A percentile compares a stretch with the other conserved stretches of the same genome.
phyloP scores from a whole-genome alignment of 37 sponge, comb jelly and placozoan genomes.

The Bolinopsis microptera region DNA sequence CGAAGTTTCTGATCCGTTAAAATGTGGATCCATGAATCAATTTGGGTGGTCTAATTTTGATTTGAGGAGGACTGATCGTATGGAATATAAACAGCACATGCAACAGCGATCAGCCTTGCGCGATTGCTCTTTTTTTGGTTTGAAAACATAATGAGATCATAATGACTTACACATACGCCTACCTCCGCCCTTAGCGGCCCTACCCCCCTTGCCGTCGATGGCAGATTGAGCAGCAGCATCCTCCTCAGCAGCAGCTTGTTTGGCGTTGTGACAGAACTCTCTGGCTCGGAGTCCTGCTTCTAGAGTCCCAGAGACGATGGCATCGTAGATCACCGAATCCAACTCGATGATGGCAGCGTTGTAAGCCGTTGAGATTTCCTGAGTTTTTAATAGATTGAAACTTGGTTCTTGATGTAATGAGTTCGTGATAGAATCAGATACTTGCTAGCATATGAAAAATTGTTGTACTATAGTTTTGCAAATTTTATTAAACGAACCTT shows the following conservation, averaged over 20 bases:
- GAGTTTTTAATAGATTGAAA: too few relatives aligned
- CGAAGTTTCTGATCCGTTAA: too few relatives aligned
- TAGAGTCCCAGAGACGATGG: slow-evolving; percentile 73
- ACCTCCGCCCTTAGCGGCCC: slow-evolving; percentile 62
- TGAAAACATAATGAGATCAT: not conserved
- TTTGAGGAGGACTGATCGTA: not conserved
- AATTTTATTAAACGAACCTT: too few relatives aligned
- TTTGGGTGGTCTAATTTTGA: not conserved
- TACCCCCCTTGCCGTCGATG: slow-evolving; percentile 25
- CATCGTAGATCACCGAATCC: slow-evolving; percentile 79
- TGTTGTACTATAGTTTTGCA: too few relatives aligned
- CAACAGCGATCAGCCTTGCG: not conserved
- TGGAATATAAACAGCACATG: not conserved
- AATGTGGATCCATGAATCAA: too few relatives aligned
- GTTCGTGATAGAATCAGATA: too few relatives aligned
- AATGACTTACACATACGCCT: slow-evolving; percentile 65
- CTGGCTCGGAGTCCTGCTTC: slow-evolving; percentile 80
- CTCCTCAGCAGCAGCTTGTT: slow-evolving; percentile 61
- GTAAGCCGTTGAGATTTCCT: slow-evolving; percentile 74
- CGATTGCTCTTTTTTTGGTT: not conserved
- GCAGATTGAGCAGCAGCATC: slow-evolving; percentile 55
- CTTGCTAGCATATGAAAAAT: too few relatives aligned
- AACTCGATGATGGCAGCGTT: slow-evolving; percentile 71
- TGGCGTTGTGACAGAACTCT: slow-evolving; percentile 73
- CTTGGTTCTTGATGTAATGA: too few relatives aligned